These are phyloP conservation scores for Ochlodes sylvanus DNA, from an alignment of 2,888 invertebrate genomes.

Conservation along the genomic window DNA sequence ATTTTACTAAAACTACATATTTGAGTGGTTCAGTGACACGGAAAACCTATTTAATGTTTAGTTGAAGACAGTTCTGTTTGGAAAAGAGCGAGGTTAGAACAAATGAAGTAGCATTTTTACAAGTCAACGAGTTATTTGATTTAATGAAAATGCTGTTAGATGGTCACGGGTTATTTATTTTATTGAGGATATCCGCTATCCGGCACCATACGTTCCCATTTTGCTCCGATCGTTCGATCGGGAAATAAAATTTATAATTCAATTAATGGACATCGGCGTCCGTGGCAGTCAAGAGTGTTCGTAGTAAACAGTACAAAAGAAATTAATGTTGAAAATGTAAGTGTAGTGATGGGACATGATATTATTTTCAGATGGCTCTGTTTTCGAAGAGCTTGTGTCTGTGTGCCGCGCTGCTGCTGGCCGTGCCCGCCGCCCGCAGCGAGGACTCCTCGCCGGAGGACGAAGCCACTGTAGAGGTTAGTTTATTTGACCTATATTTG, in stretches of 20 bases:
- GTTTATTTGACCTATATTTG: constrained; percentile 52
- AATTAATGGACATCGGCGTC: constrained; percentile 52
- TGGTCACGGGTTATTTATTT: constrained; percentile 44
- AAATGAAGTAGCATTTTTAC: constrained; percentile 24
- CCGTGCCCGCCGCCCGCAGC: constrained; percentile 53
- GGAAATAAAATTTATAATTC: constrained; percentile 51
- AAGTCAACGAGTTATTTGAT: constrained; percentile 19
- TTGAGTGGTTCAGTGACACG: constrained; percentile 13
- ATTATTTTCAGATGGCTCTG: constrained; percentile 75
- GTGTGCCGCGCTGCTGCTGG: constrained; percentile 63
- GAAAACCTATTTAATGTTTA: constrained; percentile 20
- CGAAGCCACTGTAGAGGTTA: constrained; percentile 75
- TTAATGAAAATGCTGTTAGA: constrained; percentile 24
- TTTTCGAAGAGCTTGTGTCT: constrained; percentile 59
- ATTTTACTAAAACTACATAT: not conserved
- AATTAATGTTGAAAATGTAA: not conserved
- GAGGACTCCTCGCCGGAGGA: constrained; percentile 62
- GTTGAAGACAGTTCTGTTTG: constrained; percentile 21
- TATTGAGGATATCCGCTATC: constrained; percentile 79
- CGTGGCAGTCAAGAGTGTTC: constrained; percentile 7
- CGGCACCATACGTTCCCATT: constrained; percentile 49
- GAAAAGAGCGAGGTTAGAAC: constrained; percentile 37
- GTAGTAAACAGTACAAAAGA: not conserved
- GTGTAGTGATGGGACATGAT: not conserved
- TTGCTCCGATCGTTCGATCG: constrained; percentile 11